These are phyloP conservation scores for Marmota monax DNA, from an alignment of 2,113 vertebrate species.

Conservation along the genomic window DNA sequence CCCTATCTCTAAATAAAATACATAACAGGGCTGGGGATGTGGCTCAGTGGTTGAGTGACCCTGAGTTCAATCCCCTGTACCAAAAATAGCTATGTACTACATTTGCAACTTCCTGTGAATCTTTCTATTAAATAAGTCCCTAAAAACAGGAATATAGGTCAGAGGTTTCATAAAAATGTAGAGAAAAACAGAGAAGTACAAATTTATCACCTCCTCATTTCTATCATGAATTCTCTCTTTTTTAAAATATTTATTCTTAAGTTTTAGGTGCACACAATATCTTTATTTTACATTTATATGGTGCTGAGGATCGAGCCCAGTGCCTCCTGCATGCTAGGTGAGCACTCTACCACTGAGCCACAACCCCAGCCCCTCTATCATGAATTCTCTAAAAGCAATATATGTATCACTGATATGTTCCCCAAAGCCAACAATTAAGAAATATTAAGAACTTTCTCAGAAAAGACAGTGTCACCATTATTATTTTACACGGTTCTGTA, in stretches of 20 bases:
- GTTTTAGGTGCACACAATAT: too few relatives aligned
- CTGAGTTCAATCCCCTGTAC: too few relatives aligned
- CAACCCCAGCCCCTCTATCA: too few relatives aligned
- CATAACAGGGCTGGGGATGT: too few relatives aligned
- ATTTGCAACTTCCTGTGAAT: not conserved
- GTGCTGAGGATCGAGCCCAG: too few relatives aligned
- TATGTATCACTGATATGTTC: not conserved
- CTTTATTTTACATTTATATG: too few relatives aligned
- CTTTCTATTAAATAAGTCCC: not conserved
- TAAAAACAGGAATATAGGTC: not conserved
- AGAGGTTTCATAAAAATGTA: not conserved
- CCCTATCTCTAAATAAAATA: too few relatives aligned
- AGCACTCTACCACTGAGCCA: too few relatives aligned
- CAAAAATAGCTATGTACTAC: not conserved
- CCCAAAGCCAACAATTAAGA: not conserved
- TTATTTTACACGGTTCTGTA: not conserved
- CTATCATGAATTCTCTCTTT: not conserved
- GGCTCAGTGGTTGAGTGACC: too few relatives aligned
- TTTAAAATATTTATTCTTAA: too few relatives aligned
- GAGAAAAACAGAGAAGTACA: conserved; percentile 35
- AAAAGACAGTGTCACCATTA: not conserved
- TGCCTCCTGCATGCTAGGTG: too few relatives aligned
- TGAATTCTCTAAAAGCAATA: not conserved
- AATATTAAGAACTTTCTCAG: conserved; percentile 28
- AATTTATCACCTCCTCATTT: not conserved